Conservation (phyloP, 2,888 invertebrate species). For the Eledona agricola region DNA sequence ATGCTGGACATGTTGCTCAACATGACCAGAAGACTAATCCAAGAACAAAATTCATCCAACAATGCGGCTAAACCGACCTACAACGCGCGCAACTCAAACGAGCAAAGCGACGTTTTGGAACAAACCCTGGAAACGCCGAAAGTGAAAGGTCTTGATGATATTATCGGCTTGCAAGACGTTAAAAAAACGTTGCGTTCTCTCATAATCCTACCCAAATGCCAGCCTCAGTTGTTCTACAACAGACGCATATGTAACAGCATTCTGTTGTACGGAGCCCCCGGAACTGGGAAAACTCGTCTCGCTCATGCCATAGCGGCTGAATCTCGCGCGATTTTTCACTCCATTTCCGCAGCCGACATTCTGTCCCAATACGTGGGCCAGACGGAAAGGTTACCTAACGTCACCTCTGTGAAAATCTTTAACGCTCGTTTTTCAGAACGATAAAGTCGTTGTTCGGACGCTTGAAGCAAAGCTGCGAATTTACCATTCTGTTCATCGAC, state of each 20-base stretch:
- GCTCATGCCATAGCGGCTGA: constrained; percentile 63
- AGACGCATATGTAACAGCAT: constrained; percentile 63
- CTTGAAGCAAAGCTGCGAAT: constrained; percentile 50
- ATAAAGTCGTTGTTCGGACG: constrained; percentile 52
- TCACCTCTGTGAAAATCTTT: constrained; percentile 1
- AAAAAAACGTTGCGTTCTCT: constrained; percentile 64
- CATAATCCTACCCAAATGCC: constrained; percentile 64
- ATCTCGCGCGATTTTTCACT: constrained; percentile 64
- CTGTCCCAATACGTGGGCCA: constrained; percentile 67
- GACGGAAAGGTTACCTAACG: constrained; percentile 66
- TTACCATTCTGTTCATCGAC: constrained; percentile 67
- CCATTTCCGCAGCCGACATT: constrained; percentile 65
- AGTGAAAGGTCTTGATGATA: constrained; percentile 59
- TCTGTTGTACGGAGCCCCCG: constrained; percentile 66
- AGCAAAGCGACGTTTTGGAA: constrained; percentile 3
- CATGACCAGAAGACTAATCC: too few relatives aligned
- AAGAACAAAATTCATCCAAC: too few relatives aligned
- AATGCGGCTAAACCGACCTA: too few relatives aligned
- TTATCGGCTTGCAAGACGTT: constrained; percentile 64
- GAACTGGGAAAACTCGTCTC: constrained; percentile 63
- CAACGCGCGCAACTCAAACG: too few relatives aligned
- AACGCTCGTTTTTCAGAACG: constrained; percentile 46
- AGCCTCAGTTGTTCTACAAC: constrained; percentile 66
- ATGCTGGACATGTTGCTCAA: too few relatives aligned
- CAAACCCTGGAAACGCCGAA: constrained; percentile 49